phyloP scores from a whole-genome alignment of 2,113 vertebrate species.

The Anhinga anhinga region DNA sequence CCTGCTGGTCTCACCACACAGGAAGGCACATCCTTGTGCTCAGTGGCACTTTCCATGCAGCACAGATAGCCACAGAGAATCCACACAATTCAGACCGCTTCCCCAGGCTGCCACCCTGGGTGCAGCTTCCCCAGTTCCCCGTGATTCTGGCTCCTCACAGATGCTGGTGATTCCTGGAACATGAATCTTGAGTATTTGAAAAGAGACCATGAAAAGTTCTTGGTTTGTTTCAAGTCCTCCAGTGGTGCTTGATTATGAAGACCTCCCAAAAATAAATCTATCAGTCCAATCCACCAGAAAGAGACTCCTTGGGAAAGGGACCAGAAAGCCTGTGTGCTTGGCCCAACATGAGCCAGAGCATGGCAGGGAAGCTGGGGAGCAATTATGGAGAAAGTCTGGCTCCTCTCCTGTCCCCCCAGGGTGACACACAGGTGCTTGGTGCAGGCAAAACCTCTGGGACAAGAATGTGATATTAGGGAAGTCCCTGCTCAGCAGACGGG shows the following conservation, averaged over 20 bases:
- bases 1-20: background rate
- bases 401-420: background rate
- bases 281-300: background rate
- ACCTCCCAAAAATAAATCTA: background rate
- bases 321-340: background rate
- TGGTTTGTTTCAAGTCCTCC: background rate
- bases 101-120: background rate
- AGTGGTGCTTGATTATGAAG: background rate
- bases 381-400: background rate
- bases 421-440: background rate
- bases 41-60: background rate
- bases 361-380: background rate
- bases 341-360: background rate
- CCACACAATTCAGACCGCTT: background rate
- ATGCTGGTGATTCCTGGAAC: background rate
- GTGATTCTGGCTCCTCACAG: background rate
- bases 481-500: background rate
- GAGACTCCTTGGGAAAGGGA: background rate
- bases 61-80: background rate
- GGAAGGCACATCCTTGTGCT: background rate
- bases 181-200: background rate
- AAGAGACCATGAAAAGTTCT: background rate
- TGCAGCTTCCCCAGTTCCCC: accelerated
- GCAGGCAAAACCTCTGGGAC: background rate
- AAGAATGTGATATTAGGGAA: background rate